Evolutionary conservation across 1,140 invertebrate genomes (phyloP).

Genomic region (Anastatus disparis): DNA sequence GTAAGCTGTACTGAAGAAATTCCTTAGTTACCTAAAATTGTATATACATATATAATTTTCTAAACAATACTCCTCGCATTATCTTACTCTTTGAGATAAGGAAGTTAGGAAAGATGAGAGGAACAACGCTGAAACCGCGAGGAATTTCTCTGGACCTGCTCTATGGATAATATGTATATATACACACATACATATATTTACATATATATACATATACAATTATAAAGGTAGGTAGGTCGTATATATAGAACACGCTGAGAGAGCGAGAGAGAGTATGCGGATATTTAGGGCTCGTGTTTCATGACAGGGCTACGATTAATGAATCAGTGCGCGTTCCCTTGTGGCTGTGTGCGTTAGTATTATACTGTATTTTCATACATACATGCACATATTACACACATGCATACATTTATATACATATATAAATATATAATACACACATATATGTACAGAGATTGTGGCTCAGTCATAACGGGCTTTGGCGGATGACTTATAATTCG

Average conservation of each 20-base stretch:
- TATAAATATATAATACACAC: too few relatives aligned
- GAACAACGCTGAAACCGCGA: neutral
- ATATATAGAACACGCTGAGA: neutral
- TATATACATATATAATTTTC: too few relatives aligned
- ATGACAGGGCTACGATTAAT: neutral
- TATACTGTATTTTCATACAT: neutral
- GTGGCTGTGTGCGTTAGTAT: too few relatives aligned
- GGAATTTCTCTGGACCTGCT: too few relatives aligned
- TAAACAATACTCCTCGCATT: neutral
- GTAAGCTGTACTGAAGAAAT: neutral
- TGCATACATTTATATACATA: neutral
- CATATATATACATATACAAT: too few relatives aligned
- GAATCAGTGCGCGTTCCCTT: neutral
- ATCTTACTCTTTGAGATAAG: too few relatives aligned
- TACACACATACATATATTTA: too few relatives aligned
- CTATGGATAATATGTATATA: too few relatives aligned
- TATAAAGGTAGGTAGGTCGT: too few relatives aligned
- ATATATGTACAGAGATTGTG: neutral
- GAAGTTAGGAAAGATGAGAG: neutral
- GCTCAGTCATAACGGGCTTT: neutral
- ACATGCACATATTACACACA: neutral
- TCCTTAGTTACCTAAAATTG: too few relatives aligned
- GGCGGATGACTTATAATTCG: slow-evolving; percentile 23
- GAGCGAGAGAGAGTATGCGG: neutral
- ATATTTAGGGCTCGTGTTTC: neutral